Percentiles rank a stretch among this genome's conserved stretches.
phyloP scores from a whole-genome alignment of 2,797 vertebrate species.

The Enteromius mattozi region DNA sequence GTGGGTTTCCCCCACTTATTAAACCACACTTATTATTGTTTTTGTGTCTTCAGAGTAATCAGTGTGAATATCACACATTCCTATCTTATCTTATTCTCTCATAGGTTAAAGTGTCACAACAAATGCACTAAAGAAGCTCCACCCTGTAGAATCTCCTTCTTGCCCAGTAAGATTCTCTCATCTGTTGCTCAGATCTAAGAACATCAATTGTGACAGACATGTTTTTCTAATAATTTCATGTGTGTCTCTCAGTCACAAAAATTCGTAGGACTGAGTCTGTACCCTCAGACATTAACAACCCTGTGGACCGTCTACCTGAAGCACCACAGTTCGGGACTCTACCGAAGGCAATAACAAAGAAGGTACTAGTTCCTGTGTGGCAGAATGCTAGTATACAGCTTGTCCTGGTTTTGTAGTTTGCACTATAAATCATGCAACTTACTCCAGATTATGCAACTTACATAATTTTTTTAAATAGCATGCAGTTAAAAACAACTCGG shows the following conservation, averaged over 20 bases:
- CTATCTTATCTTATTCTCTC: background rate
- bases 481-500: background rate
- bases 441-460: background rate
- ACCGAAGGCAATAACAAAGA: slow-evolving; percentile 96
- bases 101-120: slow-evolving; percentile 98
- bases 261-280: slow-evolving; percentile 97
- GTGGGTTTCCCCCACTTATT: no score
- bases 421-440: background rate
- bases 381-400: background rate
- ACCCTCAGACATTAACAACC: slow-evolving; percentile 98
- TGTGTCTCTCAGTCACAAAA: slow-evolving; percentile 82
- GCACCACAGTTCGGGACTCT: slow-evolving; percentile 92
- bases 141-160: slow-evolving; percentile 93
- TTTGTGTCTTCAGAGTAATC: background rate
- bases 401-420: background rate
- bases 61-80: background rate
- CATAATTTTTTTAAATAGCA: background rate
- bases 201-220: background rate
- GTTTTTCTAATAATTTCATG: background rate
- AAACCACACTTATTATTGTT: background rate
- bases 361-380: slow-evolving; percentile 77
- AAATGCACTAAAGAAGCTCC: slow-evolving; percentile 98
- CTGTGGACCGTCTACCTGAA: slow-evolving; percentile 88
- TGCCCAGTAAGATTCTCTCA: slow-evolving; percentile 84
- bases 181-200: background rate